A percentile compares a stretch with the other conserved stretches of the same genome.
These are phyloP conservation scores for Taphrorychus bicolor DNA, from an alignment of 2,888 invertebrate species.

Conservation along the genomic window DNA sequence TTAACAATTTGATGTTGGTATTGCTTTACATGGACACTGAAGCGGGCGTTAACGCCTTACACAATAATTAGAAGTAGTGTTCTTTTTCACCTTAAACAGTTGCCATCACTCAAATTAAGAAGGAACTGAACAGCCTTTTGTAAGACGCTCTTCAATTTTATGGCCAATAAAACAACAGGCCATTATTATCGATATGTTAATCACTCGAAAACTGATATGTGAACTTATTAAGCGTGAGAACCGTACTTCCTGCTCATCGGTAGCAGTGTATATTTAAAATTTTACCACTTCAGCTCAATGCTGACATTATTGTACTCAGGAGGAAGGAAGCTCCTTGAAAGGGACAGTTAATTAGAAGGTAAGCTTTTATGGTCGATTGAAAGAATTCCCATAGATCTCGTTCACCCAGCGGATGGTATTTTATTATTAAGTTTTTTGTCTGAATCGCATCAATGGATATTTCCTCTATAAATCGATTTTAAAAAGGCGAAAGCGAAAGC, in stretches of 20 bases:
- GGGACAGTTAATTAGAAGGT: background rate
- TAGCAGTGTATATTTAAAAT: background rate
- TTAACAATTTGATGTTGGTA: background rate
- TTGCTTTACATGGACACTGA: background rate
- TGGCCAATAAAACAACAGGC: background rate
- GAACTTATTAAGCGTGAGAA: background rate
- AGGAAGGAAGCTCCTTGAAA: background rate
- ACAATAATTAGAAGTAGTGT: background rate
- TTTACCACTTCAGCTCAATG: background rate
- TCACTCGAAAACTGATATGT: background rate
- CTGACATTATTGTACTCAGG: background rate
- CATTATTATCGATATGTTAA: background rate
- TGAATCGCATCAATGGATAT: background rate
- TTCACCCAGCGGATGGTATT: background rate
- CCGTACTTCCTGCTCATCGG: background rate
- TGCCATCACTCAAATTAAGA: background rate
- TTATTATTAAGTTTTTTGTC: background rate
- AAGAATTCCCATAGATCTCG: background rate
- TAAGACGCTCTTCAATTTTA: background rate
- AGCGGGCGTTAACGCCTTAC: background rate
- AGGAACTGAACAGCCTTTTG: background rate
- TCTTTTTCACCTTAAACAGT: background rate
- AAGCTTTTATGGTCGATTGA: background rate
- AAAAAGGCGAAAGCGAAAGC: conserved; percentile 29
- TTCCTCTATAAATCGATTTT: conserved; percentile 33